These are phyloP conservation scores for Ochlodes sylvanus DNA, from an alignment of 2,888 invertebrate species.

Conservation along the genomic window DNA sequence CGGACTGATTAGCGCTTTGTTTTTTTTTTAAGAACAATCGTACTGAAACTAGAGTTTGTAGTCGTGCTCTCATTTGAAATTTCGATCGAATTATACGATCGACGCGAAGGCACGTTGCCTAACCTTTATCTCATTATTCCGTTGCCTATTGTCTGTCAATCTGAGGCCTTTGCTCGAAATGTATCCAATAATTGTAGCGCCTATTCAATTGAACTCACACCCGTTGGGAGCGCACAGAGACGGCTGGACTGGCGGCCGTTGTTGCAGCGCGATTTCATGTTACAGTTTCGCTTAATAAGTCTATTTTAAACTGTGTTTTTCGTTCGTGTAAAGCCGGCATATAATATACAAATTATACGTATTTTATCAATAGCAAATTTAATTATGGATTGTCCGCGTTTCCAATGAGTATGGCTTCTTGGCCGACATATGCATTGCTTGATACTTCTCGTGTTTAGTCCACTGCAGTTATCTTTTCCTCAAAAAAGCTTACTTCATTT, in stretches of 20 bases:
- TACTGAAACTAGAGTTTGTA: not conserved
- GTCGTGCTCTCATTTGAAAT: slow-evolving; percentile 1
- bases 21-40: not conserved
- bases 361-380: too few relatives aligned
- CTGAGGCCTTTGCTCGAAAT: slow-evolving; percentile 13
- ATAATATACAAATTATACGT: too few relatives aligned
- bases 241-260: not conserved
- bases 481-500: too few relatives aligned
- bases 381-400: too few relatives aligned
- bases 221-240: not conserved
- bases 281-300: too few relatives aligned
- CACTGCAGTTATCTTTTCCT: too few relatives aligned
- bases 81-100: slow-evolving; percentile 32
- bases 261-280: too few relatives aligned
- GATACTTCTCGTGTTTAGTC: too few relatives aligned
- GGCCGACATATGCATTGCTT: too few relatives aligned
- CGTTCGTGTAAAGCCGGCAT: too few relatives aligned
- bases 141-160: slow-evolving; percentile 29
- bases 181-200: slow-evolving; percentile 28
- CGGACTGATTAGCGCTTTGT: not conserved
- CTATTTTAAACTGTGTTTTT: too few relatives aligned
- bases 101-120: slow-evolving; percentile 17
- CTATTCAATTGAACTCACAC: slow-evolving; percentile 28
- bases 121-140: slow-evolving; percentile 35
- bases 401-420: too few relatives aligned